Conservation (phyloP, 2,113 vertebrate genomes). For the Calidris pugnax region DNA sequence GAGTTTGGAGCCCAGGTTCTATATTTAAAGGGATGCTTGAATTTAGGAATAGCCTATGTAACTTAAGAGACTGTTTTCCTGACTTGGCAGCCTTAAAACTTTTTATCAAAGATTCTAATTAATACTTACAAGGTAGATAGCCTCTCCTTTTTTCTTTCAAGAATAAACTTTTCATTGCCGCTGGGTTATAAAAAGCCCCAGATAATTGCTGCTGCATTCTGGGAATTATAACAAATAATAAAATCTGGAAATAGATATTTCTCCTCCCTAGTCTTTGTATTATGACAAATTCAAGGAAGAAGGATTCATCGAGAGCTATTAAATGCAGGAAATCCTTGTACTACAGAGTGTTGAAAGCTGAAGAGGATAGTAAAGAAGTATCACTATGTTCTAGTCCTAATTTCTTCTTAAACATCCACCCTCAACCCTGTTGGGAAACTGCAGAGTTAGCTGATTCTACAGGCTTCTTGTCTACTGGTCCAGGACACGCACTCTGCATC, state of each 20-base stretch:
- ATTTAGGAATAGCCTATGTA: rapidly evolving
- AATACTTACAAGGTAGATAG: not conserved
- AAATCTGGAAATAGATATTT: not conserved
- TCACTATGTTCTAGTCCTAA: not conserved
- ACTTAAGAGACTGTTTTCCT: not conserved
- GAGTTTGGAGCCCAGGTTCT: not conserved
- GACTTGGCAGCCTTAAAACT: not conserved
- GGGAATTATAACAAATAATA: not conserved
- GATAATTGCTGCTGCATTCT: not conserved
- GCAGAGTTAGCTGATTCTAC: not conserved
- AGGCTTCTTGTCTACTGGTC: not conserved
- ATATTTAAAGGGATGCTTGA: not conserved
- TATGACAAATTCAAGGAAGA: conserved; percentile 9
- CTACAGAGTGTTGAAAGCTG: not conserved
- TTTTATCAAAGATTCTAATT: not conserved
- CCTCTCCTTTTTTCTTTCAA: not conserved
- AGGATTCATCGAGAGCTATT: not conserved
- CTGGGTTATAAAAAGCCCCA: not conserved
- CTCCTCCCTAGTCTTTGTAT: not conserved
- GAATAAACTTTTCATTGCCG: not conserved
- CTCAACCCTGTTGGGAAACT: not conserved
- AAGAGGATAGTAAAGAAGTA: not conserved
- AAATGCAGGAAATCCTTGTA: not conserved
- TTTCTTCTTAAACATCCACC: not conserved
- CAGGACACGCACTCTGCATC: not conserved